A percentile compares a stretch with the other conserved stretches of the same genome.
These are phyloP conservation scores for Lucinisca nassula DNA, from an alignment of 2,888 invertebrate genomes.

Conservation along the genomic window DNA sequence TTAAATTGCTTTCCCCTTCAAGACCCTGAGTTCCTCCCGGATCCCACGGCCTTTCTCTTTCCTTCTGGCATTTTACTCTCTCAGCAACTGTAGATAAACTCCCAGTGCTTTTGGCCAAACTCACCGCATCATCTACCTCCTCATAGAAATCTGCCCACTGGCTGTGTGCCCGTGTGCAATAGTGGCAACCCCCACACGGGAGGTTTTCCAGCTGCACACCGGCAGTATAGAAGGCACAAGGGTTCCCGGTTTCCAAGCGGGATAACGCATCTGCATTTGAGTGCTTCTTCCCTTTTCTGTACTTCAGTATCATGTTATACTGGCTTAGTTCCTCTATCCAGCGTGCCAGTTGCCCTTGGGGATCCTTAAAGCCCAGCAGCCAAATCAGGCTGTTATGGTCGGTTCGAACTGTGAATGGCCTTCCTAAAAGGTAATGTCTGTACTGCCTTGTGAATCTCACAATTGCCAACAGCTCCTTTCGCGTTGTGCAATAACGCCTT, in stretches of 20 bases:
- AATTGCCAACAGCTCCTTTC: not conserved
- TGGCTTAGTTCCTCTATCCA: constrained; percentile 6
- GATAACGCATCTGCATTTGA: constrained; percentile 9
- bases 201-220: not conserved
- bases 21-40: not conserved
- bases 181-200: not conserved
- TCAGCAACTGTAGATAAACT: not conserved
- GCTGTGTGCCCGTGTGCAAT: not conserved
- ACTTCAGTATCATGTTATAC: not conserved
- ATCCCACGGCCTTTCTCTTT: no score
- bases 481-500: not conserved
- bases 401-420: not conserved
- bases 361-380: not conserved
- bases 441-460: not conserved
- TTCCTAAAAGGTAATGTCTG: no score
- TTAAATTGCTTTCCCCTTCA: not conserved
- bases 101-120: not conserved
- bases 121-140: constrained; percentile 6
- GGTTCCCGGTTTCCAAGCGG: not conserved
- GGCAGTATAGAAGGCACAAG: not conserved
- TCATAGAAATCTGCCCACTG: not conserved
- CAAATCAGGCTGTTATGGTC: not conserved
- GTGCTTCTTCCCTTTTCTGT: not conserved
- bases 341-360: not conserved
- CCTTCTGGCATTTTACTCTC: no score